Conservation (phyloP, 2,113 vertebrate species). For the Ptychochromis oligacanthus region DNA sequence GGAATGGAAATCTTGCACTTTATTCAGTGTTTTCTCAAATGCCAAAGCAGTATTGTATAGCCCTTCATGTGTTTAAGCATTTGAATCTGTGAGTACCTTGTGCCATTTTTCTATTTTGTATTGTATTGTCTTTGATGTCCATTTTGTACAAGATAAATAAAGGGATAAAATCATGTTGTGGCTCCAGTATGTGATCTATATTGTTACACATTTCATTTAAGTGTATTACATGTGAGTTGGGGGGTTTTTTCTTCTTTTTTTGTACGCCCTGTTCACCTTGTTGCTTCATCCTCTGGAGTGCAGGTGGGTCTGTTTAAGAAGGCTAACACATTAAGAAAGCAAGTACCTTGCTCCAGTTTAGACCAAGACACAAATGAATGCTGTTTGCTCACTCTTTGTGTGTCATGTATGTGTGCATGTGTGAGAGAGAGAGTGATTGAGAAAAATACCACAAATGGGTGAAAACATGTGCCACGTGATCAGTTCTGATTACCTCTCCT, state of each 20-base stretch:
- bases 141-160: constrained; percentile 77
- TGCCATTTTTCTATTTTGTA: constrained; percentile 79
- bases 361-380: constrained; percentile 30
- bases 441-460: constrained; percentile 14
- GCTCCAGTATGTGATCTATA: not conserved
- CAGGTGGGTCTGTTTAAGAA: constrained; percentile 60
- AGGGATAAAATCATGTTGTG: constrained; percentile 48
- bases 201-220: not conserved
- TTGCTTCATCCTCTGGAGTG: not conserved
- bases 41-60: constrained; percentile 95
- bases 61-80: constrained; percentile 73
- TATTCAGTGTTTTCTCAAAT: constrained; percentile 84
- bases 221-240: not conserved
- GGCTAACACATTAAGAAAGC: constrained; percentile 44
- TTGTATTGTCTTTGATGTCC: constrained; percentile 71
- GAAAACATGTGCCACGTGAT: constrained; percentile 22
- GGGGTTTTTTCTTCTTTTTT: not conserved
- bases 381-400: constrained; percentile 23
- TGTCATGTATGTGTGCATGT: not conserved
- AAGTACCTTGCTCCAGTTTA: constrained; percentile 26
- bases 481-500: not conserved
- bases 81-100: constrained; percentile 59
- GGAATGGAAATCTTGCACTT: constrained; percentile 87
- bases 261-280: not conserved
- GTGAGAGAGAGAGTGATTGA: not conserved